Base-by-base conservation (phyloP, 2,113 vertebrate genomes). In the Ceyx melanurus region DNA sequence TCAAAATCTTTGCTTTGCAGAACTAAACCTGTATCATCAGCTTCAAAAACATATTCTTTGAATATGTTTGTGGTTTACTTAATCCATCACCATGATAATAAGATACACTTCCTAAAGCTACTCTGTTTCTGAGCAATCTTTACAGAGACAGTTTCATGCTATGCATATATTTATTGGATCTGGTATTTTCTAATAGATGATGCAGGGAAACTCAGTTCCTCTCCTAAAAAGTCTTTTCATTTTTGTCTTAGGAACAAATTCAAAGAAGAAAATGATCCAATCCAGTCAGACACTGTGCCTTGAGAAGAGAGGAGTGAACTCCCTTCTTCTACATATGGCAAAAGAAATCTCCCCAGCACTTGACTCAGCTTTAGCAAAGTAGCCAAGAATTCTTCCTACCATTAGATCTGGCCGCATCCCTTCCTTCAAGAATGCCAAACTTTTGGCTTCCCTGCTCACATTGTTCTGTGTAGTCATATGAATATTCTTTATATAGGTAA, bases 401-500 rank as follows among this genome's bases (percentile, higher is more conserved):
- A 3, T 67, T 75, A 2, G 26, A 91, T 89, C 68, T 5, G 13
- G 35, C 40, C 79, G 33, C 45, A 68, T 65, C 79, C 35, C 64
- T 93, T 93, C 81, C 72, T 58, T 68, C 74, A 35, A 91, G 65
- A 82, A 75, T 48, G 64, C 67, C 7, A 0, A 73, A 35, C 72
- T 77, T 78, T 33, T 46, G 82, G 67, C 89, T 93, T 67, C 82
- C 92, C 90, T 87, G 91, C 91, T 92, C 61, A 5, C 22, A 60
- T 82, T 94, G 94, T 95, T 93, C 70, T 86, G 88, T 86, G 88
- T 89, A 86, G 94, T 92, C 88, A 58, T 65, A 91, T 75, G 89
- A 91, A 95, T 96, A 95, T 94, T 88, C 79, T 94, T 89, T 93
- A 94, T 92, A 88, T 91, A 92, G 90, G 95, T 83, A 92, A 97